Conservation (phyloP, 2,888 invertebrate species). For the Mechanitis mazaeus region DNA sequence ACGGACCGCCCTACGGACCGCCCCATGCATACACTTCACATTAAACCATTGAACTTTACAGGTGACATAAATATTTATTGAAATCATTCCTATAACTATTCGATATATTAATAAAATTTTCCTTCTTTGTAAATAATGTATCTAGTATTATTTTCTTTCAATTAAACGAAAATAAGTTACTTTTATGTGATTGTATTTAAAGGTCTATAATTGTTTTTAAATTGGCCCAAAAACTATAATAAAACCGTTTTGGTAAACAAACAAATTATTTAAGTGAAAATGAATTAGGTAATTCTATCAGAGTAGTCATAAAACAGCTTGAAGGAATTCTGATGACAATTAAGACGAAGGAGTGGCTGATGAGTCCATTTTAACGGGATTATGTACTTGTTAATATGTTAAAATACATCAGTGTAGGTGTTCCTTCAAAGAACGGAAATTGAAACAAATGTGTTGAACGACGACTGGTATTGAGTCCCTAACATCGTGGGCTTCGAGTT, state of each 20-base stretch:
- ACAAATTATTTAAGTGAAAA: slow-evolving; percentile 5
- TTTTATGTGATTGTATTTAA: too few species aligned
- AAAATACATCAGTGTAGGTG: background rate
- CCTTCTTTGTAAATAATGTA: background rate
- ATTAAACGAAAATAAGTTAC: background rate
- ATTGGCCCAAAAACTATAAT: too few species aligned
- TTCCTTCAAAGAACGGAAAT: too few species aligned
- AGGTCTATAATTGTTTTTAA: too few species aligned
- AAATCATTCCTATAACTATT: slow-evolving; percentile 1
- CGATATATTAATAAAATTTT: background rate
- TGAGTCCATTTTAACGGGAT: too few species aligned
- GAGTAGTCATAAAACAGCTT: slow-evolving; percentile 12
- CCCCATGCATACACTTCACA: slow-evolving; percentile 36
- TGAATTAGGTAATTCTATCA: slow-evolving; percentile 1
- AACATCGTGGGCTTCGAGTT: too few species aligned
- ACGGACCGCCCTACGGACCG: slow-evolving; percentile 43
- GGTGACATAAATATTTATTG: slow-evolving; percentile 12
- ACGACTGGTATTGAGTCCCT: too few species aligned
- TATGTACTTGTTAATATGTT: background rate
- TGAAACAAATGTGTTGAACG: too few species aligned
- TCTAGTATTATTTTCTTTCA: background rate
- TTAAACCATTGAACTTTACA: slow-evolving; percentile 3
- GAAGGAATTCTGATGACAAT: slow-evolving; percentile 9
- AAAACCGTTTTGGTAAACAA: background rate
- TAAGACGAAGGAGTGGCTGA: too few species aligned